Base-by-base conservation (phyloP, 2,888 invertebrate genomes). In the Agrotis segetum region DNA sequence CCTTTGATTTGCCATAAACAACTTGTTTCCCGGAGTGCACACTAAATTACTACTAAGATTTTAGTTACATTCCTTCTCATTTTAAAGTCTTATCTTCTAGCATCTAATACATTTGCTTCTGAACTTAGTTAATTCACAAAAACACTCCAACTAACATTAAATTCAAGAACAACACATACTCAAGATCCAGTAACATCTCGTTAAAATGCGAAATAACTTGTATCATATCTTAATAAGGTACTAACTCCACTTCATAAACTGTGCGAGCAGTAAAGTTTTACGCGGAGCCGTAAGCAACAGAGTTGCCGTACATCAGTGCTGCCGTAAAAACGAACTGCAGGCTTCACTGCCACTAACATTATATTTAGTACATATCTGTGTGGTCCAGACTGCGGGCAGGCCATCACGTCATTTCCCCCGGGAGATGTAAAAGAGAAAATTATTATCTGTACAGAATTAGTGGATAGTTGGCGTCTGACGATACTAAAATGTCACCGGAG, bases 191-290 rank as follows among this genome's bases (percentile, higher is more conserved):
- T 50, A 49, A 29, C 40, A 19, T 34, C 64, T 29, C 52, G 16
- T 34, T n/a, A 59, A 24, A 65, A 58, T 24, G 44, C 34, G 53
- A 49, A 29, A 59, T 44, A 68, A 60, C 82, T 73, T 46, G 78
- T 73, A 59, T 71, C 67, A 82, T 82, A 81, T 79, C 72, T 72
- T 82, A 81, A 82, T 82, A 75, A 75, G 75, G 68, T 62, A 79
- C 63, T 79, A 66, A 68, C 82, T 73, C 55, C 17, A 55, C 55
- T 82, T 75, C 83, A 75, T 82, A 82, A 81, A 81, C 71, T 68
- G 75, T 44, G 56, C 56, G 3, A 53, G 76, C 68, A 68, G 67
- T 82, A 79, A 82, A 72, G 61, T 79, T 69, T 76, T 34, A 82
- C 72, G 72, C 14, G 6, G 17, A 19, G 50, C 58, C 70, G 65